Evolutionary conservation across 2,797 vertebrate genomes (phyloP), one percentile per base, ranked within the genome.

Genomic region (Clarias pachynema): DNA sequence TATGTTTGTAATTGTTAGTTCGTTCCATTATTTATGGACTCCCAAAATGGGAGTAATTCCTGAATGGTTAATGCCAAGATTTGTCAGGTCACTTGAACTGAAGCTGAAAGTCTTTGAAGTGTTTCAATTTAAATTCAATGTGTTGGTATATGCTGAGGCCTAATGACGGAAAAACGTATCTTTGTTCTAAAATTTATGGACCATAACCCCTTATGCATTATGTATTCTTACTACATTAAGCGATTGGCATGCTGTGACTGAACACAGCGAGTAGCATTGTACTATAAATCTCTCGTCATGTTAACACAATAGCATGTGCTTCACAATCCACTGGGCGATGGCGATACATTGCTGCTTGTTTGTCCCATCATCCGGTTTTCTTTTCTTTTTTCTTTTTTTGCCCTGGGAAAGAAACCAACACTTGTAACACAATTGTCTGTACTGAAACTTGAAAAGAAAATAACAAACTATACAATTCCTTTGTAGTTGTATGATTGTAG

Each of bases 261-360:
- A 66, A 53, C 31, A 66, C 84, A 81, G 75, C 65, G 20, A 74
- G 84, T 85, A 34, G 70, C 53, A 20, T 34, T 66, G 79, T 53
- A 77, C 12, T 68, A 18, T 82, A 57, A 86, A 65, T 77, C 53
- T 37, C 49, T n/a, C 29, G 59, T 62, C 56, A 24, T 82, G 62
- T 75, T 68, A 77, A 40, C 70, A 75, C 79, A 77, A 10, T 65
- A 26, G 78, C 29, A 72, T 60, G 79, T 74, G 70, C 59, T 66
- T 74, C 60, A 44, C 16, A 53, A 53, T 53, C 12, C 49, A 9
- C 24, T 24, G 20, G 62, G 49, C 62, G 24, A 24, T 14, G 29
- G 34, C 49, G 24, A 24, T 14, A 24, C 18, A 24, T 29, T 57
- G 69, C 20, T 74, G 63, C n/a, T 24, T n/a, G 29, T n/a, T 3